Base-by-base conservation (phyloP, 2,888 invertebrate genomes). In the Eupeodes luniger region DNA sequence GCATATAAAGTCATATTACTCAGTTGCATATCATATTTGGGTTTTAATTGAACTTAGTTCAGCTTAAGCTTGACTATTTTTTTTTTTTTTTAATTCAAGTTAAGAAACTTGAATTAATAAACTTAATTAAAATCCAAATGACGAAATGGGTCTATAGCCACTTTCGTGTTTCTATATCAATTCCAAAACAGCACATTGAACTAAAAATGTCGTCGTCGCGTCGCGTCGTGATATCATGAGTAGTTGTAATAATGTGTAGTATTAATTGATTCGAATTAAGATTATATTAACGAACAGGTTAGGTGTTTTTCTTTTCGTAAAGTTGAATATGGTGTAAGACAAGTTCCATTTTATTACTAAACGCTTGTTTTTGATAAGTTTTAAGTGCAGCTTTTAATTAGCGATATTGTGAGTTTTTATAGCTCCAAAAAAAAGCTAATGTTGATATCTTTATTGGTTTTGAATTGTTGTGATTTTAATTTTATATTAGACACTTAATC, bases 221-320 rank as follows among this genome's bases (percentile, higher is more conserved):
- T n/a, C 53, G 7, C 53, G 7, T 47, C 47, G 47, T 12, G n/a
- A 40, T 61, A 40, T 61, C 16, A 61, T 61, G 40, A 62, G 62
- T 16, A 62, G 62, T 16, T 62, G 40, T 44, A 44, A 62, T 44
- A 16, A 62, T 62, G 62, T 62, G 40, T 44, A 44, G 40, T 44
- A 62, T 62, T 40, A 62, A 62, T 62, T 62, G 62, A 62, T 62
- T 62, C 40, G 62, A 62, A 62, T 62, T 62, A 62, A 62, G 62
- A 62, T 62, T 62, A 62, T 44, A 44, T 27, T 3, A 62, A 19
- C 16, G 40, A 62, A 62, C 62, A 44, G 62, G 62, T 62, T 51
- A 4, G 11, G 11, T 40, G 5, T 40, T 5, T 5, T 40, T 36
- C 10, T 6, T 12, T n/a, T 27, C 27, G 27, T 27, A 27, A 27